These are phyloP conservation scores for Jacana jacana DNA, from an alignment of 2,113 vertebrate species.

Conservation along the genomic window DNA sequence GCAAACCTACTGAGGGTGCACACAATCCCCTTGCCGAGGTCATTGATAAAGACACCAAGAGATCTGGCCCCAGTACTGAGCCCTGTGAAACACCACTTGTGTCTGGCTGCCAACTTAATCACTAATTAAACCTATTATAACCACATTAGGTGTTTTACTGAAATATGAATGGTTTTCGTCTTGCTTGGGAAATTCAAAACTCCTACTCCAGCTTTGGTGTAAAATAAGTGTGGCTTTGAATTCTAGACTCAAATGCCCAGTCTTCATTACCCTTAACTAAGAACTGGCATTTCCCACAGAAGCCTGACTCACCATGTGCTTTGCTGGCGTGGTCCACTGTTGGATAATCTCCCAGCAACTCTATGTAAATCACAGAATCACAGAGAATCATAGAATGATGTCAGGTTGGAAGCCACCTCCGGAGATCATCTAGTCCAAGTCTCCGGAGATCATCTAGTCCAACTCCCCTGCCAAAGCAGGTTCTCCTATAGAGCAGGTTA, in stretches of 20 bases:
- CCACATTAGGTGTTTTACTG: not conserved
- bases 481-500: too few species aligned
- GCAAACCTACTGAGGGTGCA: not conserved
- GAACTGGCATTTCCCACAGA: not conserved
- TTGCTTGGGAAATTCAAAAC: not conserved
- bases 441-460: too few species aligned
- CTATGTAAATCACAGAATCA: too few species aligned
- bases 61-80: not conserved
- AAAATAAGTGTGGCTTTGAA: rapidly evolving
- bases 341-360: not conserved
- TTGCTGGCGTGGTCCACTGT: not conserved
- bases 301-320: too few species aligned
- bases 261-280: too few species aligned
- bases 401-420: too few species aligned
- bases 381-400: too few species aligned
- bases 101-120: not conserved
- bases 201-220: rapidly evolving
- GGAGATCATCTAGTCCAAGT: too few species aligned
- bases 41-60: not conserved
- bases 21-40: not conserved
- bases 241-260: too few species aligned
- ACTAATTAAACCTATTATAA: not conserved
- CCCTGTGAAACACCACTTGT: not conserved
- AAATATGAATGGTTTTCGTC: not conserved
- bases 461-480: too few species aligned